Percentiles rank a stretch among this genome's conserved stretches.
These are phyloP conservation scores for Campylorhamphus procurvoides DNA, from an alignment of 2,113 vertebrate species.

Conservation along the genomic window DNA sequence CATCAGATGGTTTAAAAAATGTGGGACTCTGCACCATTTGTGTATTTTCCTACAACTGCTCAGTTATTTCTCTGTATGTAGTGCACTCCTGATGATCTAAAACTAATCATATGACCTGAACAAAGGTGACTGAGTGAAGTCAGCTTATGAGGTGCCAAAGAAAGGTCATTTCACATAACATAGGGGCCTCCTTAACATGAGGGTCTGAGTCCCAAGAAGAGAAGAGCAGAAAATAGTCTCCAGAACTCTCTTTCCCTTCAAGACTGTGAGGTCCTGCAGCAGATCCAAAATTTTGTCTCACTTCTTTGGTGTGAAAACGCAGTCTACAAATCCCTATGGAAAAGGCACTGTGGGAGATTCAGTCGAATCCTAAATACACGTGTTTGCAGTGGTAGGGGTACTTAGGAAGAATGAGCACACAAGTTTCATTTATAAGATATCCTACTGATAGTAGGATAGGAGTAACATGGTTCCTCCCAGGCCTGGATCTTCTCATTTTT, in stretches of 20 bases:
- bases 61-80: background rate
- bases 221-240: background rate
- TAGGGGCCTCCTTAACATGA: background rate
- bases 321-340: background rate
- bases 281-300: background rate
- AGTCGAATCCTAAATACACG: background rate
- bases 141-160: background rate
- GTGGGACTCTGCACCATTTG: background rate
- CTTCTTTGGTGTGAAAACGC: background rate
- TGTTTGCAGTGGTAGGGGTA: background rate
- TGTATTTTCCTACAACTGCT: background rate
- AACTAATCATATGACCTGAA: background rate
- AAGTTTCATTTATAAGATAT: background rate
- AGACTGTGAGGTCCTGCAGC: background rate
- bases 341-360: background rate
- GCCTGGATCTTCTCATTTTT: background rate
- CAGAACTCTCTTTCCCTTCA: background rate
- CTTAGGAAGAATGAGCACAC: background rate
- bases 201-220: background rate
- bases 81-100: background rate
- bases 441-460: background rate
- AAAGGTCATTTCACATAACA: background rate
- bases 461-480: background rate
- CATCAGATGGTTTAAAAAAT: background rate
- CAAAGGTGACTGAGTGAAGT: background rate